A percentile compares a stretch with the other conserved stretches of the same genome.
Evolutionary conservation across 2,113 vertebrate genomes (phyloP).

Genomic region (Herpetotheres cachinnans): DNA sequence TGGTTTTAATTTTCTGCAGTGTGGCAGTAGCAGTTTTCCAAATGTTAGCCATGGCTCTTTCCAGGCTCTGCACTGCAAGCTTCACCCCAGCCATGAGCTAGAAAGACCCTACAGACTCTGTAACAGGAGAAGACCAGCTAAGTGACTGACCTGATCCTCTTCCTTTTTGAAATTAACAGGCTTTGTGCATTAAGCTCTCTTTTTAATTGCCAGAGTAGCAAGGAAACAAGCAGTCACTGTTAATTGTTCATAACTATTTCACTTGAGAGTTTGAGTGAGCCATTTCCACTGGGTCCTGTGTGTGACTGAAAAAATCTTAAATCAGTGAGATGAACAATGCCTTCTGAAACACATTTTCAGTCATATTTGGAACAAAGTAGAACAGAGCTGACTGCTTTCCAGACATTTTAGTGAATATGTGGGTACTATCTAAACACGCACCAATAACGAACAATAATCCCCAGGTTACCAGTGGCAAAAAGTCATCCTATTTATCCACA

Average conservation of each 20-base stretch:
- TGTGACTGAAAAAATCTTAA: not conserved
- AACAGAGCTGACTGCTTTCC: not conserved
- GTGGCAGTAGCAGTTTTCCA: not conserved
- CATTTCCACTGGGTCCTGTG: not conserved
- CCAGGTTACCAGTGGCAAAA: not conserved
- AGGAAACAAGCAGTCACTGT: not conserved
- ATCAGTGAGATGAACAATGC: not conserved
- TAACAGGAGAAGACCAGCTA: not conserved
- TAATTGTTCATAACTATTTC: not conserved
- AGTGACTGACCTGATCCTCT: not conserved
- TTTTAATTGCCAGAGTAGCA: not conserved
- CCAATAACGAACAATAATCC: not conserved
- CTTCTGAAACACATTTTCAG: not conserved
- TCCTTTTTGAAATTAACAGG: not conserved
- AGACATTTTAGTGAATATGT: not conserved
- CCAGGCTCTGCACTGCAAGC: not conserved
- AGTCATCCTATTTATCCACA: not conserved
- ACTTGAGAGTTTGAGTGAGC: not conserved
- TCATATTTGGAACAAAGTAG: not conserved
- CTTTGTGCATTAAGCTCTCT: not conserved
- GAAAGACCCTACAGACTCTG: not conserved
- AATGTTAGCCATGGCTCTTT: fast-evolving
- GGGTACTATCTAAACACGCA: not conserved
- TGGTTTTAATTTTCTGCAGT: not conserved
- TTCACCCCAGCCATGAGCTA: not conserved